These are phyloP conservation scores for Lithophane leautieri DNA, from an alignment of 2,888 invertebrate species.

Conservation along the genomic window DNA sequence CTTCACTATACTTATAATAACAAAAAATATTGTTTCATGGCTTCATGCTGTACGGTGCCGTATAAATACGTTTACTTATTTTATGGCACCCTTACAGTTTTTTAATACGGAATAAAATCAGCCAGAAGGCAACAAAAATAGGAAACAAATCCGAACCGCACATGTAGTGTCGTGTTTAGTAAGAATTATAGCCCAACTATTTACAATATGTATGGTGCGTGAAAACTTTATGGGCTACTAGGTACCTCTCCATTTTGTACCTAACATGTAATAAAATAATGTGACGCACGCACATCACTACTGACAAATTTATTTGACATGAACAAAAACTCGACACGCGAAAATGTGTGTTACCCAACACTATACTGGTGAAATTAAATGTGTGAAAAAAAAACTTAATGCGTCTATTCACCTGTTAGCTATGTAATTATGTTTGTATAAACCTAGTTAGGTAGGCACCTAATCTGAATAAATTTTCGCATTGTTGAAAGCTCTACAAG, in stretches of 20 bases:
- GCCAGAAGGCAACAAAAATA: slow-evolving; percentile 3
- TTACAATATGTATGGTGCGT: slow-evolving; percentile 66
- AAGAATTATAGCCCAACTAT: slow-evolving; percentile 59
- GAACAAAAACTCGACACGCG: slow-evolving; percentile 68
- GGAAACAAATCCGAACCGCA: slow-evolving; percentile 35
- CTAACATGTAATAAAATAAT: slow-evolving; percentile 76
- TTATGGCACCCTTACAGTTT: not conserved
- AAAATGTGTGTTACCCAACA: slow-evolving; percentile 64
- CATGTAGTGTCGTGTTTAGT: slow-evolving; percentile 54
- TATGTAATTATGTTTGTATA: not conserved
- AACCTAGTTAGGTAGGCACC: not conserved
- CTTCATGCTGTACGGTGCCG: not conserved
- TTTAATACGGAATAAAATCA: slow-evolving; percentile 10
- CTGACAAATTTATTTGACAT: slow-evolving; percentile 74
- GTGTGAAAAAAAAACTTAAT: slow-evolving; percentile 11
- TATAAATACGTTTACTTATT: not conserved
- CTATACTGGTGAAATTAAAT: slow-evolving; percentile 26
- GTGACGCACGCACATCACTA: slow-evolving; percentile 70
- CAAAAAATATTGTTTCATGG: not conserved
- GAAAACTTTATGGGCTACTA: slow-evolving; percentile 69
- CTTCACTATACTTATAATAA: not conserved
- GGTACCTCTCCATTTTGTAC: slow-evolving; percentile 71
- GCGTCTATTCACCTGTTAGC: not conserved
- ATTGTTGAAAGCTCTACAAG: not conserved
- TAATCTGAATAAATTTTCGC: not conserved